A percentile compares a stretch with the other conserved stretches of the same genome.
phyloP scores from a whole-genome alignment of 2,113 vertebrate genomes.

The Ctenomys sociabilis region DNA sequence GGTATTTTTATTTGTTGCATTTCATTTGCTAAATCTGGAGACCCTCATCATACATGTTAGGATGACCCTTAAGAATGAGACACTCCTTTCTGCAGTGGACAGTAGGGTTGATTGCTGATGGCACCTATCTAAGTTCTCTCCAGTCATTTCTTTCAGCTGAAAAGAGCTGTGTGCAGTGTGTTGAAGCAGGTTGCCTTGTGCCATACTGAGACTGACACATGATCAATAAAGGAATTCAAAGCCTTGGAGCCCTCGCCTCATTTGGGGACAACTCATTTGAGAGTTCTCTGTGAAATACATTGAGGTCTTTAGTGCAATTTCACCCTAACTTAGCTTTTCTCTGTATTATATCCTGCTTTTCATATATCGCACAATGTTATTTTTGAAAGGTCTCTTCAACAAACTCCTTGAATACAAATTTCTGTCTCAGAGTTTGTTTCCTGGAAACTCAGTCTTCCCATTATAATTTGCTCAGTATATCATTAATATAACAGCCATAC shows the following conservation, averaged over 20 bases:
- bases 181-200: background rate
- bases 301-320: background rate
- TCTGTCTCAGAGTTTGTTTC: background rate
- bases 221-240: background rate
- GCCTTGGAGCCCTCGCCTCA: background rate
- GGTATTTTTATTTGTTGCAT: conserved; percentile 17
- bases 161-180: background rate
- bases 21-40: conserved; percentile 11
- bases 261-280: background rate
- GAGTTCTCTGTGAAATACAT: background rate
- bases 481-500: background rate
- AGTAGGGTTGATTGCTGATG: background rate
- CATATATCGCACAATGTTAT: background rate
- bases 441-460: background rate
- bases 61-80: background rate
- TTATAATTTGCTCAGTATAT: background rate
- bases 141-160: background rate
- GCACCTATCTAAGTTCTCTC: background rate
- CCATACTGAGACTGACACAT: background rate
- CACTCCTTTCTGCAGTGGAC: background rate
- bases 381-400: background rate
- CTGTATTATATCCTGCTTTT: background rate
- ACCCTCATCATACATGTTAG: background rate
- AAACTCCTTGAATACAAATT: background rate
- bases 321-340: background rate